Evolutionary conservation across 2,113 vertebrate species (phyloP), one percentile per base, ranked within the genome.

Genomic region (Aramus guarauna): DNA sequence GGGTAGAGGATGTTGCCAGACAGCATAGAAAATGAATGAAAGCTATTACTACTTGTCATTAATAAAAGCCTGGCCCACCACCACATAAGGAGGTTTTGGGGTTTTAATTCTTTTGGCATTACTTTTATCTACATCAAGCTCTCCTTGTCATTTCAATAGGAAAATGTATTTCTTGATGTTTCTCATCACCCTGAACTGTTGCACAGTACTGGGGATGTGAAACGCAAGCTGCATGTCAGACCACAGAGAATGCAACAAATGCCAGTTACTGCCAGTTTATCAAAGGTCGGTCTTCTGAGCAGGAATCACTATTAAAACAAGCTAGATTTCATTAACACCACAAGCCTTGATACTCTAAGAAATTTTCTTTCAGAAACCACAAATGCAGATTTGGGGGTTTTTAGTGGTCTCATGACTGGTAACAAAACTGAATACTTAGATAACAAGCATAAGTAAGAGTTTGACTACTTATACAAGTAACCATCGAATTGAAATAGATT

Each of bases 241-340:
- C 68, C 66, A 80, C 13, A 5, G 41, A 37, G 50, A 73, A 68
- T 53, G 78, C 60, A 91, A 86, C 9, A 67, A 95, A 90, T 64
- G 30, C 39, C 66, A 80, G 58, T 32, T 73, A 69, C 18, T 72
- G 68, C 50, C 84, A 92, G 22, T 95, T 92, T 83, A 74, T 80
- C 84, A 79, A 83, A 92, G 34, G 64, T 15, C 52, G 68, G 48
- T 79, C n/a, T 71, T 90, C 48, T 56, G 52, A 90, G 76, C 52
- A 82, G 90, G 88, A 93, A 53, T 55, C 66, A 55, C 73, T 89
- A 60, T 72, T 92, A 95, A 92, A 93, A 89, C 71, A 96, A 94
- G 66, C 52, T 90, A 83, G 73, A 85, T 91, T 95, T 92, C 77
- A 93, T 93, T 93, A 94, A 79, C 41, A 91, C 60, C 75, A 64